These are phyloP conservation scores for Podabrus alpinus DNA, from an alignment of 2,888 invertebrate genomes.

Conservation along the genomic window DNA sequence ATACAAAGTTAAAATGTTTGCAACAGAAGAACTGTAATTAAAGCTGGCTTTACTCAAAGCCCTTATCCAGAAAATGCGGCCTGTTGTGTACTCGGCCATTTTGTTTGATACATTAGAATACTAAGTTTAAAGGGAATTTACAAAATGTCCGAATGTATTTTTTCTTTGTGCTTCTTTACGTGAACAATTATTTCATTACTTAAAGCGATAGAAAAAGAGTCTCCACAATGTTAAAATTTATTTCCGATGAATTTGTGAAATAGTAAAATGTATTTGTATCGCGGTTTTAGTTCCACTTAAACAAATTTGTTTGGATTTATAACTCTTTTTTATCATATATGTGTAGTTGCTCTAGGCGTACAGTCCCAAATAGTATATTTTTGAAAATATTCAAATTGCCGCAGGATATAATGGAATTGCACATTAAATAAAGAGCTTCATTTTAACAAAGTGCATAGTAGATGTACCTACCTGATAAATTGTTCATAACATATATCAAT, in stretches of 20 bases:
- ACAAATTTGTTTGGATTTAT: conserved; percentile 1
- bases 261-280: not conserved
- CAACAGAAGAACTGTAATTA: conserved; percentile 27
- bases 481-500: conserved; percentile 7
- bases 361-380: conserved; percentile 45
- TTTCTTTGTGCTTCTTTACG: not conserved
- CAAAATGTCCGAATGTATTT: conserved; percentile 23
- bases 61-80: conserved; percentile 25
- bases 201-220: not conserved
- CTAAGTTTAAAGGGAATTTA: conserved; percentile 29
- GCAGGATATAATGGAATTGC: conserved; percentile 55
- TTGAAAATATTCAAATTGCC: conserved; percentile 49
- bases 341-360: not conserved
- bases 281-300: not conserved
- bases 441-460: conserved; percentile 20
- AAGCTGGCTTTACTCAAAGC: conserved; percentile 27
- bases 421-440: conserved; percentile 25
- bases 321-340: not conserved
- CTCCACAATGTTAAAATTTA: not conserved
- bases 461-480: conserved; percentile 22
- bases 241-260: not conserved
- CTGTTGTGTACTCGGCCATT: conserved; percentile 31
- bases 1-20: conserved; percentile 27
- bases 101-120: conserved; percentile 34
- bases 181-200: not conserved